Conservation (phyloP, 2,797 vertebrate species). For the Nannoperca australis region DNA sequence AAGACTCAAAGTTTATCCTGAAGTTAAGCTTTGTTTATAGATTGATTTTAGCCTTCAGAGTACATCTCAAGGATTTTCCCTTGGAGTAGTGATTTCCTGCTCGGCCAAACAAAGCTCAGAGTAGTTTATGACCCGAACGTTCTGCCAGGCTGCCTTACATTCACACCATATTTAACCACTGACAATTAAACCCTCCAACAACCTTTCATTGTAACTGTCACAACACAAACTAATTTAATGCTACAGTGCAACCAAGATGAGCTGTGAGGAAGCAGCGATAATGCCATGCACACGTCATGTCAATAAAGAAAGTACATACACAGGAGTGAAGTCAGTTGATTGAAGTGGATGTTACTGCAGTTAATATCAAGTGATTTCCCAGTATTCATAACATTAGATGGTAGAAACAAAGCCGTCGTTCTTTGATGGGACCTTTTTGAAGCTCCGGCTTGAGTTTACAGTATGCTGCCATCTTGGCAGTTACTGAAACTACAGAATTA, state of each 20-base stretch:
- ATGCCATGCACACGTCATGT: slow-evolving; percentile 18
- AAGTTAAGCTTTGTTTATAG: slow-evolving; percentile 54
- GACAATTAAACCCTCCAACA: slow-evolving; percentile 70
- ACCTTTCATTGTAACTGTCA: slow-evolving; percentile 63
- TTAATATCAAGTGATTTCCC: background rate
- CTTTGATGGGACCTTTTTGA: background rate
- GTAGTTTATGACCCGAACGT: slow-evolving; percentile 67
- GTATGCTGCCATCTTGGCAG: background rate
- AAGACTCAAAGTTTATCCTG: slow-evolving; percentile 50
- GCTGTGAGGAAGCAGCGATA: slow-evolving; percentile 41
- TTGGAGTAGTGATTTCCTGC: slow-evolving; percentile 64
- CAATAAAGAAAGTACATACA: slow-evolving; percentile 4
- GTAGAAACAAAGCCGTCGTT: background rate
- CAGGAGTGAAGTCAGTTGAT: slow-evolving; percentile 24
- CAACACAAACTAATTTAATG: slow-evolving; percentile 72
- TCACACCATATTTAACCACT: slow-evolving; percentile 67
- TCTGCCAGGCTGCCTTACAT: slow-evolving; percentile 57
- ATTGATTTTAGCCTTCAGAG: slow-evolving; percentile 62
- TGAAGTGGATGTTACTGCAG: slow-evolving; percentile 10
- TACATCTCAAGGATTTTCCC: slow-evolving; percentile 59
- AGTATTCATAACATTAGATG: background rate
- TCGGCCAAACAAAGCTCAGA: slow-evolving; percentile 49
- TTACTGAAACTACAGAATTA: background rate
- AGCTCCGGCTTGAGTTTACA: slow-evolving; percentile 2
- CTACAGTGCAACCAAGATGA: slow-evolving; percentile 60